Evolutionary conservation across 2,888 invertebrate genomes (phyloP).

Genomic region (Tenthredo scrophulariae): DNA sequence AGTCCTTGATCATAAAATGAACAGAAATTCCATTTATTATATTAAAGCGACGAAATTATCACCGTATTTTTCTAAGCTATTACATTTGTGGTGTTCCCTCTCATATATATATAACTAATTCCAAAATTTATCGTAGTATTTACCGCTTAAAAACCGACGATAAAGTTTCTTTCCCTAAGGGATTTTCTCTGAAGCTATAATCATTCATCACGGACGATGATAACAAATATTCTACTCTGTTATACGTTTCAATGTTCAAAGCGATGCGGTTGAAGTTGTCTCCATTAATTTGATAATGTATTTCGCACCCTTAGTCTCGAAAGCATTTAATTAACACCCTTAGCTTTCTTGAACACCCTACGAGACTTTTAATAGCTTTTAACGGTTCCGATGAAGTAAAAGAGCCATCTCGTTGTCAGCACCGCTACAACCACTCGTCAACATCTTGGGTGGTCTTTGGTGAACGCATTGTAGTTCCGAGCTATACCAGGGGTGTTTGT

Average conservation of each 20-base stretch:
- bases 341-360: slow-evolving; percentile 14
- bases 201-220: background rate
- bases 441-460: slow-evolving; percentile 1
- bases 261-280: background rate
- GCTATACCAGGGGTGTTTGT: slow-evolving; percentile 7
- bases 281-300: slow-evolving; percentile 28
- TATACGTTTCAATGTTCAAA: background rate
- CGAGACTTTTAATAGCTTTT: slow-evolving; percentile 38
- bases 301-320: slow-evolving; percentile 16
- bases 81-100: background rate
- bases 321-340: slow-evolving; percentile 34
- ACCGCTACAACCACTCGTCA: background rate
- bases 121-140: background rate
- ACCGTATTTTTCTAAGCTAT: background rate
- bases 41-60: background rate
- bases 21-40: background rate
- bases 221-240: background rate
- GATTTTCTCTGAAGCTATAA: background rate
- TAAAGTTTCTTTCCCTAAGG: background rate
- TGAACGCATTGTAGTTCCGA: background rate
- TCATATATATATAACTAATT: background rate
- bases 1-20: background rate
- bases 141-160: background rate
- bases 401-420: slow-evolving; percentile 26
- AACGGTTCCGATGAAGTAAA: slow-evolving; percentile 8